Evolutionary conservation across 2,797 vertebrate species (phyloP), one percentile per base, ranked within the genome.

Genomic region (Myiotriccus ornatus): DNA sequence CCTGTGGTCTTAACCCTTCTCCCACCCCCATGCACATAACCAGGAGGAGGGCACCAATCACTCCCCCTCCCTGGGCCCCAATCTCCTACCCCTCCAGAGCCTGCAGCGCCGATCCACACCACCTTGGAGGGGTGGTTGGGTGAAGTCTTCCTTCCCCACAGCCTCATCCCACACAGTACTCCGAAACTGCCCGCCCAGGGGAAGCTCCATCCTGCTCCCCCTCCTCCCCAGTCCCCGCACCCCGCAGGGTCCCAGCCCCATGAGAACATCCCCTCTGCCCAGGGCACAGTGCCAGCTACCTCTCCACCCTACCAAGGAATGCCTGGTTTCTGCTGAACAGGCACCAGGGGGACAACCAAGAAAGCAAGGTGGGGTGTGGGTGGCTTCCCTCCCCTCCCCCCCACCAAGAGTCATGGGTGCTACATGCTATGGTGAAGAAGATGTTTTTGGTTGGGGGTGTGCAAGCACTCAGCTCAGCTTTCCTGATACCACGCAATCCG

Each of bases 121-220:
- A 79, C 49, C 79, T 94, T 53, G 27, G 22, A 87, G 46, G 37
- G 57, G 30, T 35, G 84, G 77, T 65, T 89, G 60, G 56, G 39
- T 63, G 57, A 91, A 95, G 37, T 83, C 85, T 82, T 70, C 90
- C 94, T 94, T 96, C 92, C 92, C 77, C 88, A 91, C 24, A 91
- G 83, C 74, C 77, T 93, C 91, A 93, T 94, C 93, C 85, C 85
- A 95, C 93, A 93, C 88, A 90, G 32, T 1, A 7, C 35, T 79
- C 41, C 0, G 91, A 95, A 96, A 96, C 88, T 41, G 63, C 94
- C 94, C 70, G 80, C 93, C 91, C 90, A 90, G 92, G 59, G 93
- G 94, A 96, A 95, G 92, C 89, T 82, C 86, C 55, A 73, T 82
- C 55, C 74, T 84, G 50, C 60, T 56, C 53, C 34, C 13, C n/a